Evolutionary conservation across 1,140 invertebrate species (phyloP).

Genomic region (Dysdera silvatica): DNA sequence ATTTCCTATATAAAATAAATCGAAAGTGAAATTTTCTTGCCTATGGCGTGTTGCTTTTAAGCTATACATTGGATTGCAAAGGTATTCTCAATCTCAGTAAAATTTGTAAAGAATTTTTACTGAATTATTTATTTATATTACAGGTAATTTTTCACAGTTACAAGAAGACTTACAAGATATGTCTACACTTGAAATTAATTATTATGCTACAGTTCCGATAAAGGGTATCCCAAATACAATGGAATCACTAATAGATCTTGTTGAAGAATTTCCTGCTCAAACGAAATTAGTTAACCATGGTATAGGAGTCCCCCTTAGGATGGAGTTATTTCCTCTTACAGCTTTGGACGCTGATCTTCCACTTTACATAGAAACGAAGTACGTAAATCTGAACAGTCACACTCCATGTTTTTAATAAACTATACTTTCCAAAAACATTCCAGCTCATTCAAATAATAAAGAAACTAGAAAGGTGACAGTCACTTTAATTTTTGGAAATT

Average conservation of each 20-base stretch:
- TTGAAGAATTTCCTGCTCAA: conserved; percentile 21
- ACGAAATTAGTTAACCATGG: conserved; percentile 24
- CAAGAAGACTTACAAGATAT: conserved; percentile 19
- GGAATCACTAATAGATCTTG: conserved; percentile 22
- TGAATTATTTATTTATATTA: not conserved
- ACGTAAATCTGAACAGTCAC: not conserved
- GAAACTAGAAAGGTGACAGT: not conserved
- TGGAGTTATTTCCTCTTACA: conserved; percentile 26
- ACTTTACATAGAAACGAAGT: conserved; percentile 13
- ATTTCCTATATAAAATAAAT: too few species aligned
- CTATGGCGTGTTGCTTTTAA: too few species aligned
- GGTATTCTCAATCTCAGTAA: too few species aligned
- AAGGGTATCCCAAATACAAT: conserved; percentile 25
- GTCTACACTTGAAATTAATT: conserved; percentile 20
- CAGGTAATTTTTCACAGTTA: conserved; percentile 22
- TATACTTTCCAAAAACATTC: not conserved
- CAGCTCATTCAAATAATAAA: not conserved
- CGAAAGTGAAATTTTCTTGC: too few species aligned
- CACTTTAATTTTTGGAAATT: not conserved
- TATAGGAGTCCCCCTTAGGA: conserved; percentile 18
- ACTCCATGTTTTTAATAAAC: not conserved
- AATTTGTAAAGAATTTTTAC: not conserved
- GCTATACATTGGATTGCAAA: too few species aligned
- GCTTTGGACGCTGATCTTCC: conserved; percentile 8
- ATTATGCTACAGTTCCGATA: conserved; percentile 25